A percentile compares a stretch with the other conserved stretches of the same genome.
phyloP scores from a whole-genome alignment of 2,888 invertebrate species.

The Parthenolecanium corni region DNA sequence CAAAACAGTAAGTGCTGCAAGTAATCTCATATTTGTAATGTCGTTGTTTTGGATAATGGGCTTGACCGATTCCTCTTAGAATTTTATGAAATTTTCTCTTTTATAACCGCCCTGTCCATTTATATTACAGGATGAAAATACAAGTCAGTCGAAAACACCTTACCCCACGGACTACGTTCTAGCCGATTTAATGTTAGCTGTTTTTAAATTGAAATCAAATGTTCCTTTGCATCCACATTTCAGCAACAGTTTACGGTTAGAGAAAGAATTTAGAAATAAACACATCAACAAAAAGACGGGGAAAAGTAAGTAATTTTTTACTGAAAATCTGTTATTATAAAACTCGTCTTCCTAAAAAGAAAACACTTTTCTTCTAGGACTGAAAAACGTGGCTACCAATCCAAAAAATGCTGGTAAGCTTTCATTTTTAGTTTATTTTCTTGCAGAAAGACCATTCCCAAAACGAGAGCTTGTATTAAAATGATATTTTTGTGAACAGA shows the following conservation, averaged over 20 bases:
- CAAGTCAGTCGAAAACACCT: not conserved
- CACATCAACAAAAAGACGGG: not conserved
- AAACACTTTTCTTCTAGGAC: not conserved
- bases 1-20: not conserved
- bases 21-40: not conserved
- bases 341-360: not conserved
- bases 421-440: not conserved
- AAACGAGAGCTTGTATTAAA: not conserved
- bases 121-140: not conserved
- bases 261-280: slow-evolving; percentile 7
- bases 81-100: not conserved
- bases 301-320: slow-evolving; percentile 2
- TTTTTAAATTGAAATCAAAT: slow-evolving; percentile 16
- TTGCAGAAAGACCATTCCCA: not conserved
- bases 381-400: not conserved
- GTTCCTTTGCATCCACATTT: slow-evolving; percentile 3
- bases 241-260: not conserved
- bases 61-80: not conserved
- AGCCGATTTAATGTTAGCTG: slow-evolving; percentile 6
- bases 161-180: slow-evolving; percentile 15
- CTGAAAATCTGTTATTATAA: not conserved
- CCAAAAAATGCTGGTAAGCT: slow-evolving; percentile 5
- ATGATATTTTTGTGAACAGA: not conserved
- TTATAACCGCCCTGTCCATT: too few relatives aligned
- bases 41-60: not conserved